Evolutionary conservation across 2,888 invertebrate species (phyloP).

Genomic region (Ganaspis brasiliensis): DNA sequence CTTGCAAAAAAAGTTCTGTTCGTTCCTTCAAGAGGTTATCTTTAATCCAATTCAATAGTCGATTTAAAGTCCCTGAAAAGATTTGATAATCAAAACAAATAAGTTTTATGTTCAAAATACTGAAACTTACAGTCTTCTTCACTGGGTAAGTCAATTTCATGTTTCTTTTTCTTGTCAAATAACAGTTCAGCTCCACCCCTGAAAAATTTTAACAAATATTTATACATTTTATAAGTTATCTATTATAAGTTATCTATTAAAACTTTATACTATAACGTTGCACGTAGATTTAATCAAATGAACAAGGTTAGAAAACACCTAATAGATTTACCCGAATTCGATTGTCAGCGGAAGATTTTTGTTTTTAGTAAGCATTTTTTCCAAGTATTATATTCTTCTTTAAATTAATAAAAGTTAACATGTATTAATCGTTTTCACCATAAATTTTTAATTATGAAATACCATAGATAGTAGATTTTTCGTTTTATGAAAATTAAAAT

Average conservation of each 20-base stretch:
- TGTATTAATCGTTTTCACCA: too few species aligned
- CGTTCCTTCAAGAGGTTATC: conserved; percentile 92
- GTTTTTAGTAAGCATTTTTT: conserved; percentile 59
- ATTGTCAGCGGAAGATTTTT: conserved; percentile 63
- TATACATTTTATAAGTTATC: too few species aligned
- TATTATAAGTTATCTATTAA: too few species aligned
- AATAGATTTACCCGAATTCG: conserved; percentile 72
- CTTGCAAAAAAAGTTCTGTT: conserved; percentile 86
- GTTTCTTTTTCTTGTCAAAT: conserved; percentile 91
- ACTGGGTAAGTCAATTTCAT: conserved; percentile 84
- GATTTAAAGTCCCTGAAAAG: conserved; percentile 85
- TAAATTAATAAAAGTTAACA: too few species aligned
- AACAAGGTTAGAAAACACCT: conserved; percentile 41
- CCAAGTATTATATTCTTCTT: neutral
- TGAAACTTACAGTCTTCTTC: conserved; percentile 82
- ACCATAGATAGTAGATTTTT: too few species aligned
- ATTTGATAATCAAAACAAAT: conserved; percentile 31
- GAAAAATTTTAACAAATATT: conserved; percentile 69
- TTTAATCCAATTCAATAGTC: conserved; percentile 91
- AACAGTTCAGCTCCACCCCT: conserved; percentile 96
- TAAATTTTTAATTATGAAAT: too few species aligned
- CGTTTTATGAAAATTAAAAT: too few species aligned
- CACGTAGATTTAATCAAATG: too few species aligned
- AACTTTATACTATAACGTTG: too few species aligned
- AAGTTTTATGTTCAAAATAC: conserved; percentile 1